Evolutionary conservation across 2,888 invertebrate genomes (phyloP).

Genomic region (Cheilosia urbana): DNA sequence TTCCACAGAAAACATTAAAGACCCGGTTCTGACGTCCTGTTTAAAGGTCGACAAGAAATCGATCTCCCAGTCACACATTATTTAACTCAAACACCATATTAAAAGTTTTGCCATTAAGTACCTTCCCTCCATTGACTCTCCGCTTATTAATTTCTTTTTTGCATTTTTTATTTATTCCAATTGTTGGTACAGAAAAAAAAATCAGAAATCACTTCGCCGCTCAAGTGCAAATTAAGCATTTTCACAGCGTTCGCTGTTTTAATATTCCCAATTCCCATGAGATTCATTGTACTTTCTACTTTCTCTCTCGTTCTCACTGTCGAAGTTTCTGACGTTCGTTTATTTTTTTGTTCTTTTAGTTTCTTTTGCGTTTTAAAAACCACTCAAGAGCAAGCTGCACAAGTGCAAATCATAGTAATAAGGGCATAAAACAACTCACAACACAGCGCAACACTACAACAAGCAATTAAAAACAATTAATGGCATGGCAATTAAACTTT

Average conservation of each 20-base stretch:
- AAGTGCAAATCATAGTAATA: conserved; percentile 70
- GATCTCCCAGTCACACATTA: too few species aligned
- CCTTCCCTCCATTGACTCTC: conserved; percentile 1
- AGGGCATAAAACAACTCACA: conserved; percentile 55
- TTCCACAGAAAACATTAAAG: too few species aligned
- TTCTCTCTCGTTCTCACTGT: conserved; percentile 41
- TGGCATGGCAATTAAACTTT: conserved; percentile 74
- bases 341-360: not conserved
- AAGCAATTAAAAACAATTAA: conserved; percentile 75
- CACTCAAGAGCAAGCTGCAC: conserved; percentile 54
- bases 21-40: too few species aligned
- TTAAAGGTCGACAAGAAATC: too few species aligned
- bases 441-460: conserved; percentile 45
- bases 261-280: conserved; percentile 50
- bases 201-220: conserved; percentile 5
- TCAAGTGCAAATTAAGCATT: conserved; percentile 54
- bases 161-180: conserved; percentile 15
- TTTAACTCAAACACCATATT: not conserved
- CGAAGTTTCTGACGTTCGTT: not conserved
- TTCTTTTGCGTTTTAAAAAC: conserved; percentile 9
- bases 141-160: conserved; percentile 14
- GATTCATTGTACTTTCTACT: conserved; percentile 60
- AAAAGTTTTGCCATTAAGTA: not conserved
- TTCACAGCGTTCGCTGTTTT: conserved; percentile 33
- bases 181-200: conserved; percentile 2